Conservation (phyloP, 2,888 invertebrate species). For the Melinaea menophilus region DNA sequence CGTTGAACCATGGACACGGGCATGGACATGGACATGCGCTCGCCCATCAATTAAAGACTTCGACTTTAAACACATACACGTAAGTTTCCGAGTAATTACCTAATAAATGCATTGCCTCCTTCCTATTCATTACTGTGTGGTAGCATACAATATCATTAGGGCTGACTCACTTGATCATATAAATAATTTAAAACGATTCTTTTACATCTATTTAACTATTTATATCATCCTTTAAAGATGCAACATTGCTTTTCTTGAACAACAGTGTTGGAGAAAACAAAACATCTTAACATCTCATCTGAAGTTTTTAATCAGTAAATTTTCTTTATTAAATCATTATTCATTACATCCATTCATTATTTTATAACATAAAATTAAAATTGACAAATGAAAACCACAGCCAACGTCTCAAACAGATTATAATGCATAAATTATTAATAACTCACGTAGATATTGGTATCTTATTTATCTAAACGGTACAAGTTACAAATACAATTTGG, state of each 20-base stretch:
- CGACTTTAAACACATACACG: conserved; percentile 30
- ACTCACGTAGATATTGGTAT: not conserved
- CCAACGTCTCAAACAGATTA: no score
- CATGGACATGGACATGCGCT: conserved; percentile 20
- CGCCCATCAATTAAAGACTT: conserved; percentile 25
- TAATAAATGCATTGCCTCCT: conserved; percentile 27
- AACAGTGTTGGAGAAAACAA: no score
- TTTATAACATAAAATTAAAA: no score
- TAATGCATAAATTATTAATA: conserved; percentile 4
- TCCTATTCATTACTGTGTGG: conserved; percentile 29
- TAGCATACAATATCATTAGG: conserved; percentile 26
- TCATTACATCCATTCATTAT: no score
- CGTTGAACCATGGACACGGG: conserved; percentile 35
- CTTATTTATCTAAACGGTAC: conserved; percentile 4
- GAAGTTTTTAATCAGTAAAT: no score
- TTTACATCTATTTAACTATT: not conserved
- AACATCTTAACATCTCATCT: no score
- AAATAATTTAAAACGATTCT: not conserved
- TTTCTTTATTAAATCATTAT: no score
- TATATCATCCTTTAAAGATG: no score
- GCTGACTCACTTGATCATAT: conserved; percentile 17
- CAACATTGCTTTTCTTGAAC: no score
- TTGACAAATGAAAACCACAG: no score
- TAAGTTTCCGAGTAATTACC: conserved; percentile 33
- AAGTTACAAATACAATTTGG: conserved; percentile 4